Evolutionary conservation across 1,140 invertebrate species (phyloP), one percentile per base, ranked within the genome.

Genomic region (Brachionus manjavacas): DNA sequence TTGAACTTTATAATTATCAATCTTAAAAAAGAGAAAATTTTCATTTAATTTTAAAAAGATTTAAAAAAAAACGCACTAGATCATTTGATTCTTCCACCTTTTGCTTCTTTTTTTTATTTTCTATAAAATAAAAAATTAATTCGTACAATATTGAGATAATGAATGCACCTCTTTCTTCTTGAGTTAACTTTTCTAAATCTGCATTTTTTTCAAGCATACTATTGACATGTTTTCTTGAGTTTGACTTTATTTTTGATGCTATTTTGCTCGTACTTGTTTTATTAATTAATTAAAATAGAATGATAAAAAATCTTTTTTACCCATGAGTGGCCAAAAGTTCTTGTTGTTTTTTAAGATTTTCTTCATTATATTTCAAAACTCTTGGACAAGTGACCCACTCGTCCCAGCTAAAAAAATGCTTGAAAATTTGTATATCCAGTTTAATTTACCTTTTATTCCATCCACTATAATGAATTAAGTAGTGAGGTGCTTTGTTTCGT

Each of bases 261-360:
- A 81, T 81, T 46, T 81, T 81, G 25, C 79, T 81, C 8, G 79
- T 81, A 12, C 79, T 81, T 35, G 3, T 46, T 46, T 60, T 1
- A 55, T 55, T 49, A 80, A 55, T 23, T 31, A 23, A 52, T 52
- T 52, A n/a, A 23, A 14, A 64, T 4, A 52, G n/a, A 60, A 60
- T 2, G 20, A 8, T n/a, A 23, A 14, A 9, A 23, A 81, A 12
- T 16, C 49, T 41, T 39, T 20, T 28, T 49, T 81, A 81, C 79
- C 79, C 79, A 68, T 81, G 79, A 64, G 79, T 81, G 3, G 79
- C 79, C 39, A 81, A 64, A 20, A 81, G 52, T 35, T 81, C 79
- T 68, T 81, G 79, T 68, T 81, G 79, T 35, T 81, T 81, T 81
- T 81, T 81, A 14, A 81, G 52, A 64, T 68, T 81, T 64, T 81